Base-by-base conservation (phyloP, 2,888 invertebrate genomes). In the Sinentomon sp. region DNA sequence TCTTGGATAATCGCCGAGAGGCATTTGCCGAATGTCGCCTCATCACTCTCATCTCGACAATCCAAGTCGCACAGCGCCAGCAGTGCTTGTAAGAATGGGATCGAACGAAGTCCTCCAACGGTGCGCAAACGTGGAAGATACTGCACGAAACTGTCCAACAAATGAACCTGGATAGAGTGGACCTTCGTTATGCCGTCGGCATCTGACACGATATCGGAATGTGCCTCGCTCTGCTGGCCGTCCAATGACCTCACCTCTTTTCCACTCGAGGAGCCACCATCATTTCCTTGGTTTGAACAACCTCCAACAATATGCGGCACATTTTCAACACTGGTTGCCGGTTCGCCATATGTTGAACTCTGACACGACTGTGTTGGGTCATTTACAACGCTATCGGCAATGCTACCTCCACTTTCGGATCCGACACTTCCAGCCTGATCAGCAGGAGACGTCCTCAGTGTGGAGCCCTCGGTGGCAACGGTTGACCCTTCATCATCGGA, bases 401-500 rank as follows among this genome's bases (percentile, higher is more conserved):
- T 82, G 47, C 82, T 82, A 36, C 78, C 83, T 20, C 82, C 83
- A 53, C 80, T 82, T 50, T 85, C 85, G 9, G 76, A 77, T 33
- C 76, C 78, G 9, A 60, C 62, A 37, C 63, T 63, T 41, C 63
- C 64, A 33, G 66, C 70, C 44, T 72, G 74, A 49, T 77, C 76
- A 1, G 73, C 73, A 2, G 76, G 76, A 0, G 75, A 76, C 3
- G 75, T 75, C 35, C 83, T 30, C 38, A 87, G 59, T 1, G 85
- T 85, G 30, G 82, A 83, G 35, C 85, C 85, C 53, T 87, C 87
- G 0, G 83, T 87, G 2, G 85, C 85, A 6, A 83, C 87, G 21
- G 83, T 87, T 41, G 83, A 85, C 32, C 77, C 87, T 53, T 89
- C 89, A 52, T 83, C 83, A 50, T 89, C 89, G 7, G 83, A 83